Conservation (phyloP, 1,140 invertebrate genomes). For the Olivierus martensii region DNA sequence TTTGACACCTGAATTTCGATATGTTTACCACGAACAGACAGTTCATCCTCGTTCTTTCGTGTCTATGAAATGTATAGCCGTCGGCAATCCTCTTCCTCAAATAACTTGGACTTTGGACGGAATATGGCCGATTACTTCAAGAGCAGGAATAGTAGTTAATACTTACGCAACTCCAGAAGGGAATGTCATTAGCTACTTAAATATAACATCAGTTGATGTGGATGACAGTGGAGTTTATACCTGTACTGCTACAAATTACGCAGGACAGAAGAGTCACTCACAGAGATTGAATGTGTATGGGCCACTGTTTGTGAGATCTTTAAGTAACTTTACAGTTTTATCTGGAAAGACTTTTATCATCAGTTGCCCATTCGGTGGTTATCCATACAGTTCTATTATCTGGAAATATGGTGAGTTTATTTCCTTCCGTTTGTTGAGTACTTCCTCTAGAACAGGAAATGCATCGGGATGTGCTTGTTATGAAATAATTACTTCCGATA, state of each 20-base stretch:
- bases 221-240: slow-evolving; percentile 30
- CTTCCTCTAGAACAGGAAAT: neutral
- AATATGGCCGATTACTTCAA: slow-evolving; percentile 13
- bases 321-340: slow-evolving; percentile 16
- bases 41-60: slow-evolving; percentile 70
- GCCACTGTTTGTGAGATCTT: slow-evolving; percentile 32
- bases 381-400: slow-evolving; percentile 11
- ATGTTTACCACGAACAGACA: slow-evolving; percentile 71
- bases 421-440: neutral
- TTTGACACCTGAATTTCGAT: slow-evolving; percentile 54
- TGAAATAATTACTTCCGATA: no score
- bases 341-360: slow-evolving; percentile 13
- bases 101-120: slow-evolving; percentile 85
- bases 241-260: slow-evolving; percentile 29
- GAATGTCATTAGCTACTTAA: slow-evolving; percentile 72
- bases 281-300: slow-evolving; percentile 26
- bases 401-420: slow-evolving; percentile 16
- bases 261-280: slow-evolving; percentile 30
- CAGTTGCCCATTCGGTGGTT: slow-evolving; percentile 17
- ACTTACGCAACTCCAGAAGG: slow-evolving; percentile 24
- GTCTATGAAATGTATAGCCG: slow-evolving; percentile 63
- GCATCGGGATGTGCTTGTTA: no score
- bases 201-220: slow-evolving; percentile 74
- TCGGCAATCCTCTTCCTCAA: slow-evolving; percentile 82
- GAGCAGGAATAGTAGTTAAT: slow-evolving; percentile 11